Conservation (phyloP, 2,888 invertebrate species). For the Drosophila anomelani region DNA sequence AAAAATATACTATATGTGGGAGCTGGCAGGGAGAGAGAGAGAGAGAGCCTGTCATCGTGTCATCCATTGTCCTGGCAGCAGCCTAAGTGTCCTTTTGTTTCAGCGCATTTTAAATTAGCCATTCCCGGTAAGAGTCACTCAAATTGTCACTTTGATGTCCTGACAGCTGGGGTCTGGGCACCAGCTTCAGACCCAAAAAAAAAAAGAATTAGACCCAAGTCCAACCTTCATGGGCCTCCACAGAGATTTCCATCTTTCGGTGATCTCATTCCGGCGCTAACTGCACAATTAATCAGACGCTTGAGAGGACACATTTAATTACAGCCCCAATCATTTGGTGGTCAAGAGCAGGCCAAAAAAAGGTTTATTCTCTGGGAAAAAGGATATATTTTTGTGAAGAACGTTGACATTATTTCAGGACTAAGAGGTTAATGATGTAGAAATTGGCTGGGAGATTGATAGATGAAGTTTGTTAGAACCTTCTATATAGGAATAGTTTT, state of each 20-base stretch:
- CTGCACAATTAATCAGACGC: slow-evolving; percentile 72
- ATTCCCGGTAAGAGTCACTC: slow-evolving; percentile 69
- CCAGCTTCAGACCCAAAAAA: slow-evolving; percentile 4
- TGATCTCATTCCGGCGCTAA: slow-evolving; percentile 50
- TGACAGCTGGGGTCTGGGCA: slow-evolving; percentile 49
- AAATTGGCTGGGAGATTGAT: background rate
- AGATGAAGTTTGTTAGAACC: too few relatives aligned
- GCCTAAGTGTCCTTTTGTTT: slow-evolving; percentile 76
- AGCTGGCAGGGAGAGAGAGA: slow-evolving; percentile 12
- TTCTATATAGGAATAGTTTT: background rate
- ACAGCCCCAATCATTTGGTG: slow-evolving; percentile 54
- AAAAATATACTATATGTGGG: slow-evolving; percentile 67
- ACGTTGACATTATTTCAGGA: slow-evolving; percentile 13
- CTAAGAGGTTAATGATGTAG: slow-evolving; percentile 2
- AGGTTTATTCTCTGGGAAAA: background rate
- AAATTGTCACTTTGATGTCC: slow-evolving; percentile 78
- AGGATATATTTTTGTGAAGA: slow-evolving; percentile 15
- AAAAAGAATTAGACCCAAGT: slow-evolving; percentile 5
- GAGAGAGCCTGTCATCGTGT: slow-evolving; percentile 54
- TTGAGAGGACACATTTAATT: slow-evolving; percentile 72
- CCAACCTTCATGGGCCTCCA: slow-evolving; percentile 46
- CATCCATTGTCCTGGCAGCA: slow-evolving; percentile 69
- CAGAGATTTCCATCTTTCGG: slow-evolving; percentile 51
- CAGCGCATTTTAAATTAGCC: slow-evolving; percentile 76
- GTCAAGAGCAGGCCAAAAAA: slow-evolving; percentile 33